Percentiles rank a stretch among this genome's conserved stretches.
phyloP scores from a whole-genome alignment of 64 coral and sea anemone genomes.

The Trachythela sp. region DNA sequence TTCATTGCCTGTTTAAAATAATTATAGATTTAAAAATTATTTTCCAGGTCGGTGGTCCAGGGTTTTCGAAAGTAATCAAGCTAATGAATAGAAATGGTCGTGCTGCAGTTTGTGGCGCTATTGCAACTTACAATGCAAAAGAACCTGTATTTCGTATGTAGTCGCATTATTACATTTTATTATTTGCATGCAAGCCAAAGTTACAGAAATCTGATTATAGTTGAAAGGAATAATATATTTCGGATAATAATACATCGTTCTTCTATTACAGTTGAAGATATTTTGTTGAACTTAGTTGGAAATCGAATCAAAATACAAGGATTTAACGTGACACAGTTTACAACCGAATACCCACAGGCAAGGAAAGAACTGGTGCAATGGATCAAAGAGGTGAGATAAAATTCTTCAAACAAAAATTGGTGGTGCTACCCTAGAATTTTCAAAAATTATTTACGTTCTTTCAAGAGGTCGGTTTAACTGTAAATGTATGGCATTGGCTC shows the following conservation, averaged over 20 bases:
- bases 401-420: not conserved
- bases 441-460: not conserved
- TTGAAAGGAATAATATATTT: no score
- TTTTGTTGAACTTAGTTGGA: not conserved
- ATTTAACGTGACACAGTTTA: not conserved
- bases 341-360: not conserved
- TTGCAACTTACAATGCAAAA: not conserved
- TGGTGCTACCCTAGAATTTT: not conserved
- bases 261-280: not conserved
- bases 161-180: not conserved
- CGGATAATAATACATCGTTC: not conserved
- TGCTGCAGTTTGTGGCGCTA: not conserved
- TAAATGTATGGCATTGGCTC: no score
- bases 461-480: not conserved
- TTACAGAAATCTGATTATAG: no score
- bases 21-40: no score
- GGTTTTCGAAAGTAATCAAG: conserved; percentile 7
- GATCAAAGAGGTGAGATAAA: not conserved
- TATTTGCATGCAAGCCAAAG: no score
- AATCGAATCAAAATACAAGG: not conserved
- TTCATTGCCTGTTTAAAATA: no score
- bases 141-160: not conserved
- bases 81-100: not conserved
- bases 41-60: not conserved
- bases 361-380: not conserved